phyloP scores from a whole-genome alignment of 2,113 vertebrate genomes.

The Haemorhous mexicanus region DNA sequence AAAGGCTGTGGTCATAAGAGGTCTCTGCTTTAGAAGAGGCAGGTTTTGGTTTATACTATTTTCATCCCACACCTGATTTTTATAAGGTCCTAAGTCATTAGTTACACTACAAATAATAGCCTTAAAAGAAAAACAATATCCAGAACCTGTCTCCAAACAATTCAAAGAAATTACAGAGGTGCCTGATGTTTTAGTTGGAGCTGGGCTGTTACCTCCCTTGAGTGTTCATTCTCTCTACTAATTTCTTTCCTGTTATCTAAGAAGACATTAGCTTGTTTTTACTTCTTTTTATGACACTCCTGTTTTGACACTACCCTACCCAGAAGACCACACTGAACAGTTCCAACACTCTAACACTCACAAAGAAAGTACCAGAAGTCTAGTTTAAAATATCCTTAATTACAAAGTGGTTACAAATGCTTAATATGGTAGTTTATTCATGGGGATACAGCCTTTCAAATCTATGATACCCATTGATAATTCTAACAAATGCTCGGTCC shows the following conservation, averaged over 20 bases:
- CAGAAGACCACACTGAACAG: not conserved
- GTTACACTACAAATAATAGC: not conserved
- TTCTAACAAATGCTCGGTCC: constrained; percentile 19
- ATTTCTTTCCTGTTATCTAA: not conserved
- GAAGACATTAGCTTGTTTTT: not conserved
- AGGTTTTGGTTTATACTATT: not conserved
- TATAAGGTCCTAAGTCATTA: not conserved
- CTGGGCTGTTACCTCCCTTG: not conserved
- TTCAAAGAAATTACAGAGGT: not conserved
- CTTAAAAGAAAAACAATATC: not conserved
- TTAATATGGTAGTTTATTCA: constrained; percentile 17
- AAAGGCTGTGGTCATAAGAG: not conserved
- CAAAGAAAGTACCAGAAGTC: not conserved
- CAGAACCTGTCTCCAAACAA: not conserved
- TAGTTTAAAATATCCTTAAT: constrained; percentile 16
- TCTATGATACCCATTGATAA: constrained; percentile 27
- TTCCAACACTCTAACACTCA: not conserved
- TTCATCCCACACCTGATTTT: not conserved
- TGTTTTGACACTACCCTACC: not conserved
- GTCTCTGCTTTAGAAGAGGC: not conserved
- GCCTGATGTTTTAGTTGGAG: not conserved
- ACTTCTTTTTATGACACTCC: not conserved
- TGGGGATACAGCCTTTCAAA: constrained; percentile 15
- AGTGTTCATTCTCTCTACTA: not conserved
- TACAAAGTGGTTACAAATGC: constrained; percentile 14